Evolutionary conservation across 2,888 invertebrate species (phyloP), one percentile per base, ranked within the genome.

Genomic region (Trichacis sp.): DNA sequence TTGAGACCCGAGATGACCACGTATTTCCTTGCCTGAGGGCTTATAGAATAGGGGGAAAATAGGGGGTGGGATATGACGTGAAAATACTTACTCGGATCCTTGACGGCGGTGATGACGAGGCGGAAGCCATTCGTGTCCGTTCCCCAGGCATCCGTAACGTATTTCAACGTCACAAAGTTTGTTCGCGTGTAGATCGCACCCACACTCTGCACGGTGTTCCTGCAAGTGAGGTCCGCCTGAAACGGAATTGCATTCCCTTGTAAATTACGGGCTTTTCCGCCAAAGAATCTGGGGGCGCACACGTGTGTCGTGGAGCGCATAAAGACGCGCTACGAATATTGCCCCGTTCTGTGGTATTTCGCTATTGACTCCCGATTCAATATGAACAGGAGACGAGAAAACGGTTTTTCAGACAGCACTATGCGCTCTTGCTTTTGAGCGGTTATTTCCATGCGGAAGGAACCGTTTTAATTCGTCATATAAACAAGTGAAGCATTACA

Each of bases 71-170:
- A 38, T 42, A 42, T 51, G 12, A 51, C n/a, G 18, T 40, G 40
- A 51, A 40, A 62, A 60, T 86, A 92, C 94, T 93, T 86, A 95
- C 95, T 93, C 80, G 93, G 93, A 89, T 95, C 95, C 85, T 96
- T 96, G 82, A 96, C 94, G 76, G 95, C 94, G 69, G 96, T 96
- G 88, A 96, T 94, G 86, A 96, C 92, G 81, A 96, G 90, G 79
- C 93, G 93, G 88, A 96, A 96, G 77, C 96, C 95, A 86, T 96
- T 95, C 77, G 92, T 90, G 84, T 93, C 93, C 67, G 95, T 95
- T 71, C 95, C 96, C 94, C 95, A 96, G 81, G 90, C 91, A 86
- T 96, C 96, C 51, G 96, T 96, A 81, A 94, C 93, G 88, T 96
- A 96, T 86, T 94, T 95, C 76, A 96, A 89, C 53, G 96, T 96